Evolutionary conservation across 2,113 vertebrate genomes (phyloP).

Genomic region (Phrynocephalus versicolor): DNA sequence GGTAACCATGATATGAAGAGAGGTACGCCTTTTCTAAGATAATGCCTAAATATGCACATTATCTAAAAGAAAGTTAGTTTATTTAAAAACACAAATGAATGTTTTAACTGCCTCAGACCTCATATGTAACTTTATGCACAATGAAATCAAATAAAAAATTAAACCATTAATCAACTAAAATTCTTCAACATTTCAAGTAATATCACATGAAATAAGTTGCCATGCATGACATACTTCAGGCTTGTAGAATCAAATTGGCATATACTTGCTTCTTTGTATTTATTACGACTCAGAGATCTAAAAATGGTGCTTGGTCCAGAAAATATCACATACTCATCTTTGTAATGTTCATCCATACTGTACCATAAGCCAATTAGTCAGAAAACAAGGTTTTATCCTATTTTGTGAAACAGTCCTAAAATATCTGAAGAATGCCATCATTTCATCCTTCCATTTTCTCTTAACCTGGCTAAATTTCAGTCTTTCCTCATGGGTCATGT

Average conservation of each 20-base stretch:
- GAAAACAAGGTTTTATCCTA: not conserved
- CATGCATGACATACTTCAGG: too few species aligned
- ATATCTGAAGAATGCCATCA: not conserved
- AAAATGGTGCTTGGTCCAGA: not conserved
- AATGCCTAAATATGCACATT: not conserved
- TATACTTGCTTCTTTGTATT: not conserved
- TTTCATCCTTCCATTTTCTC: not conserved
- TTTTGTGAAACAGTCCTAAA: not conserved
- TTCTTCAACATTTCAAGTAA: too few species aligned
- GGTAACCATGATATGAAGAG: not conserved
- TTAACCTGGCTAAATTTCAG: not conserved
- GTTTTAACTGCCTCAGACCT: too few species aligned
- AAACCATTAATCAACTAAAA: too few species aligned
- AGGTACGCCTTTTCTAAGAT: not conserved
- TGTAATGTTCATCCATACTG: not conserved
- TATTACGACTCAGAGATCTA: too few species aligned
- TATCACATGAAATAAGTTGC: too few species aligned
- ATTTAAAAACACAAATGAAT: too few species aligned
- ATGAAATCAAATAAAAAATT: too few species aligned
- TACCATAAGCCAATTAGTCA: not conserved
- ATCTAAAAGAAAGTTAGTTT: too few species aligned
- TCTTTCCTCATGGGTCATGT: not conserved
- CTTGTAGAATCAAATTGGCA: too few species aligned
- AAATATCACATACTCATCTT: not conserved
- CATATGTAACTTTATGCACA: too few species aligned